phyloP scores from a whole-genome alignment of 1,140 invertebrate species.

The Cherax destructor region DNA sequence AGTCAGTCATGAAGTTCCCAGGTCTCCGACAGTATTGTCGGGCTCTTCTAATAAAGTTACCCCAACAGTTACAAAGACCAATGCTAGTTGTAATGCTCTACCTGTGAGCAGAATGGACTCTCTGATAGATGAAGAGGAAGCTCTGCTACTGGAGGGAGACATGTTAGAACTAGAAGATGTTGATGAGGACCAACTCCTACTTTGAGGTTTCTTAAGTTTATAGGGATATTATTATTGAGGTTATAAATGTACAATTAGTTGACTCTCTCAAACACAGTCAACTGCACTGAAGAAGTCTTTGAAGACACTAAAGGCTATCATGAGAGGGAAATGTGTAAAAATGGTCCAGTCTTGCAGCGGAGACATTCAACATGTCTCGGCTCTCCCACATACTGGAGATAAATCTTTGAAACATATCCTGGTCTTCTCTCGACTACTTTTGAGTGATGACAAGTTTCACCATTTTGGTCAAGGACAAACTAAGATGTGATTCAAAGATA shows the following conservation, averaged over 20 bases:
- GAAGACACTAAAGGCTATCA: too few relatives aligned
- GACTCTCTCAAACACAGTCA: too few relatives aligned
- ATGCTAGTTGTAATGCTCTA: not conserved
- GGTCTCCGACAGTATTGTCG: not conserved
- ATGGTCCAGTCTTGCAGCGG: too few relatives aligned
- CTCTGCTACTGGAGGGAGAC: conserved; percentile 13
- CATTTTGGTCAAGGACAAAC: too few relatives aligned
- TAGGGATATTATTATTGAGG: not conserved
- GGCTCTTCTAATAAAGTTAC: not conserved
- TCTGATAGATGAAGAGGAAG: conserved; percentile 23
- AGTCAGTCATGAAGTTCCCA: not conserved
- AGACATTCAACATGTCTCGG: too few relatives aligned
- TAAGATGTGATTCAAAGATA: too few relatives aligned
- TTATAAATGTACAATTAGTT: not conserved
- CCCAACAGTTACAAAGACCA: not conserved
- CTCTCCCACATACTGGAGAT: too few relatives aligned
- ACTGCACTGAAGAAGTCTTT: too few relatives aligned
- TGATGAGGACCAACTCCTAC: conserved; percentile 25
- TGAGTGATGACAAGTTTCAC: too few relatives aligned
- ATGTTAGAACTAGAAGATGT: conserved; percentile 22
- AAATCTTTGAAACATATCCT: too few relatives aligned
- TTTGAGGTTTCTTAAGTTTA: conserved; percentile 1
- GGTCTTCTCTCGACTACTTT: too few relatives aligned
- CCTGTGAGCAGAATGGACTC: conserved; percentile 20
- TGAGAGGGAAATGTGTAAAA: too few relatives aligned